Evolutionary conservation across 2,888 invertebrate genomes (phyloP), one percentile per base, ranked within the genome.

Genomic region (Arrhopalites spinosus): DNA sequence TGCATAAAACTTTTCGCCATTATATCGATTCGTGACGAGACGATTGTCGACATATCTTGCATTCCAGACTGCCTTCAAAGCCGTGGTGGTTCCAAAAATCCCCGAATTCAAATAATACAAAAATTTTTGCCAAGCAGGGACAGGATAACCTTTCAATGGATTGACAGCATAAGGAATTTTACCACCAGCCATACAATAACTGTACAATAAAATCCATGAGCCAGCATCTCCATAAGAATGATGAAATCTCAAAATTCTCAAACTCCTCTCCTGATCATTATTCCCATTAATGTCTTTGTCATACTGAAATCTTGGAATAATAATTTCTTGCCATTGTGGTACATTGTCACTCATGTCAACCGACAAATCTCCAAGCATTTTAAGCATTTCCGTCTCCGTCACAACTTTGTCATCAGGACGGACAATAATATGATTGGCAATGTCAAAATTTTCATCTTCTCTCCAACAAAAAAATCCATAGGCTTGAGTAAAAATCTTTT

Each of bases 291-390:
- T 20, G 27, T 50, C 30, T 15, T 66, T 29, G 36, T 76, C 78
- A 47, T 76, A 74, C 27, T 76, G 74, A 45, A 80, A 82, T 67
- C 78, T 72, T 8, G 82, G 82, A 47, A 82, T 77, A 43, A 82
- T 79, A 8, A 82, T 71, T 50, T 80, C 78, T 56, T 82, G 79
- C 82, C 82, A 82, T 43, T 82, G 82, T 1, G 82, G 82, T 36
- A 63, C 68, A 1, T 71, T 27, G 11, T 73, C 72, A 8, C 17
- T 17, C 70, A 79, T 69, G 56, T 75, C 69, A 20, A 73, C 29
- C 11, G 75, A 72, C 23, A 74, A 29, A 3, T 79, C 74, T 25
- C 72, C 75, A 71, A 81, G 76, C 53, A 80, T 29, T 2, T 67
- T 25, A n/a, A 80, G 73, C 68, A 81, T 67, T 27, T 79, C 75